phyloP scores from a whole-genome alignment of 2,113 vertebrate genomes.

The Pogonocichla stellata region DNA sequence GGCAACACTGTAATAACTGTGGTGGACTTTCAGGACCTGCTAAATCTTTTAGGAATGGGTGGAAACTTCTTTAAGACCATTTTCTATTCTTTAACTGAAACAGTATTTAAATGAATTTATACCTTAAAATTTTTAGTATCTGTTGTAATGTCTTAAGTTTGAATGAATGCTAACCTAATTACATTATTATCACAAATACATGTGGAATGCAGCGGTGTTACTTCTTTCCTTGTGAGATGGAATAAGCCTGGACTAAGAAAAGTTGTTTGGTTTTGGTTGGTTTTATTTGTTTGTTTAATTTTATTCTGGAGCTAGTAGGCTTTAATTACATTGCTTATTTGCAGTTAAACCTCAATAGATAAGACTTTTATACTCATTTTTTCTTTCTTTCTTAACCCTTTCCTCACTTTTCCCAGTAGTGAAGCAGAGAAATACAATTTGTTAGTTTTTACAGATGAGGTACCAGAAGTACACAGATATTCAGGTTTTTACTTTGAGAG shows the following conservation, averaged over 20 bases:
- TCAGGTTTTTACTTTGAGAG: not conserved
- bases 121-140: not conserved
- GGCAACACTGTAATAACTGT: not conserved
- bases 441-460: not conserved
- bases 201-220: not conserved
- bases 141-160: not conserved
- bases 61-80: not conserved
- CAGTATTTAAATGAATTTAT: not conserved
- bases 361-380: not conserved
- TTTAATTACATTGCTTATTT: constrained; percentile 12
- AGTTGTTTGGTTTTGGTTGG: not conserved
- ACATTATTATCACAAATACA: not conserved
- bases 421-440: not conserved
- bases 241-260: not conserved
- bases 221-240: not conserved
- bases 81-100: not conserved
- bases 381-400: not conserved
- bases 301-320: not conserved
- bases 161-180: not conserved
- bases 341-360: not conserved
- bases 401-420: not conserved
- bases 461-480: not conserved
- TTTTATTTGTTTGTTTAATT: not conserved
- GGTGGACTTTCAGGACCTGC: not conserved
- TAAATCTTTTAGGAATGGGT: not conserved